Conservation (phyloP, 1,140 invertebrate species). For the Drosophila kurseongensis region DNA sequence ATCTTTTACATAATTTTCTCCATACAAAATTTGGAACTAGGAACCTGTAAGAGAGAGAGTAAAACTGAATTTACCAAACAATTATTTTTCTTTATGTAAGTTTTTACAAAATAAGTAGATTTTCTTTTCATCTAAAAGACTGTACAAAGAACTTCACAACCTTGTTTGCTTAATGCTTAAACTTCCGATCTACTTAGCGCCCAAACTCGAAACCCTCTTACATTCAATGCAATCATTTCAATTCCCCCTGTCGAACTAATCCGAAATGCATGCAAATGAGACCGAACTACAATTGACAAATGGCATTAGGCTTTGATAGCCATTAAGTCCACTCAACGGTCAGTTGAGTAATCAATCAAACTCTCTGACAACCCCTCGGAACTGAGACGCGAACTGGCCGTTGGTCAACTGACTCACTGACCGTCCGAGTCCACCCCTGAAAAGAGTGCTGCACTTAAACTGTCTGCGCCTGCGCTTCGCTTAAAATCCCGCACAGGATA, state of each 20-base stretch:
- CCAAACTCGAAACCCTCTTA: not conserved
- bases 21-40: no score
- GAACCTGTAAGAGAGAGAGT: no score
- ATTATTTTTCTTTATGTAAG: no score
- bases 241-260: constrained; percentile 38
- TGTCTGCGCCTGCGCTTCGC: constrained; percentile 75
- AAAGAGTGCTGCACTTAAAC: constrained; percentile 66
- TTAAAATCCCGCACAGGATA: constrained; percentile 55
- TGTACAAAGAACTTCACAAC: not conserved
- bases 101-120: not conserved
- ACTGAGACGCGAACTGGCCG: constrained; percentile 33
- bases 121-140: not conserved
- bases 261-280: constrained; percentile 51
- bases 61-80: no score
- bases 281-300: constrained; percentile 57
- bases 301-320: constrained; percentile 65
- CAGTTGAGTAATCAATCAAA: constrained; percentile 80
- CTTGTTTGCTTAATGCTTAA: constrained; percentile 2
- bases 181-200: constrained; percentile 5
- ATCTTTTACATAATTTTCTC: no score
- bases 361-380: constrained; percentile 39
- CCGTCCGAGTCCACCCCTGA: constrained; percentile 43
- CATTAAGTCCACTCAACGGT: constrained; percentile 78
- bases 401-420: constrained; percentile 55
- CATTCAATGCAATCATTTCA: constrained; percentile 19